A percentile compares a stretch with the other conserved stretches of the same genome.
These are phyloP conservation scores for Phortica okadai DNA, from an alignment of 2,888 invertebrate species.

Conservation along the genomic window DNA sequence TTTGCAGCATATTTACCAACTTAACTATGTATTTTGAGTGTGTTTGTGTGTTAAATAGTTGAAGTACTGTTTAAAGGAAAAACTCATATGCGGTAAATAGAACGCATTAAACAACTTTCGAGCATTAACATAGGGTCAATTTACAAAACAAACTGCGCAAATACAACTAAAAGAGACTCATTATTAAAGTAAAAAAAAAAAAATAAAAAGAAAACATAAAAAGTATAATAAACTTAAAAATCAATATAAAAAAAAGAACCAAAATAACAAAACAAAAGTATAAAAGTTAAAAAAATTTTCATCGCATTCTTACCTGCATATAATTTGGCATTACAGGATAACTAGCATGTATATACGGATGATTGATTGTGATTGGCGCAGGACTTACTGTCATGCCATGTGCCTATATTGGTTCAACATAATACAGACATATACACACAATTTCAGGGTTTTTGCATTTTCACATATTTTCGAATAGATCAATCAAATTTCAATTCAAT, in stretches of 20 bases:
- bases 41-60: neutral
- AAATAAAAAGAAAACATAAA: conserved; percentile 56
- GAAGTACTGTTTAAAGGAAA: neutral
- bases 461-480: conserved; percentile 33
- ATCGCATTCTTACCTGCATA: conserved; percentile 76
- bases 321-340: conserved; percentile 77
- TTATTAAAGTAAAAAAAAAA: conserved; percentile 41
- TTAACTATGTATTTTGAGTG: neutral
- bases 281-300: conserved; percentile 48
- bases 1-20: too few species aligned
- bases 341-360: conserved; percentile 77
- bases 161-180: conserved; percentile 14
- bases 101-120: conserved; percentile 8
- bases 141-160: neutral
- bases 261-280: conserved; percentile 42
- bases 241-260: conserved; percentile 21
- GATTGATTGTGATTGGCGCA: conserved; percentile 78
- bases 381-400: conserved; percentile 78
- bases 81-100: neutral
- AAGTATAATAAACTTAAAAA: conserved; percentile 43
- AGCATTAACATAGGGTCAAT: conserved; percentile 30
- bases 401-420: conserved; percentile 70
- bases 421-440: conserved; percentile 56
- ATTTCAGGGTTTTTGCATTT: conserved; percentile 42
- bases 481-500: conserved; percentile 48